Percentiles rank a stretch among this genome's conserved stretches.
Evolutionary conservation across 2,888 invertebrate species (phyloP).

Genomic region (Meteorus cinctellus): DNA sequence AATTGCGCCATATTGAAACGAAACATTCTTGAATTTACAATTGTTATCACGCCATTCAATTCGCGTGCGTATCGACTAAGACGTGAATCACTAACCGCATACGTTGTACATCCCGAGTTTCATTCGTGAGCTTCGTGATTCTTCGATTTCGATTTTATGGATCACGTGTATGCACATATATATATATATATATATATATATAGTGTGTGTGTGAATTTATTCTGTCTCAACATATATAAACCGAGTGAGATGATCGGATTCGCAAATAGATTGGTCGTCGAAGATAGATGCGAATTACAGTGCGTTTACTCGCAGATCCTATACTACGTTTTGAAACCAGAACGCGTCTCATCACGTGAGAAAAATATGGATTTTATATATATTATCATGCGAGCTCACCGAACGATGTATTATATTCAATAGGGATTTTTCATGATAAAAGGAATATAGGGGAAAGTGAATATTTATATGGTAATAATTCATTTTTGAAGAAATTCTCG

Average conservation of each 20-base stretch:
- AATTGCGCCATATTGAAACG: neutral
- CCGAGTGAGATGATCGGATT: conserved; percentile 48
- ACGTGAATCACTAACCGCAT: conserved; percentile 47
- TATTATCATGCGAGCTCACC: neutral
- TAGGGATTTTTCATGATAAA: neutral
- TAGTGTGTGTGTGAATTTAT: conserved; percentile 21
- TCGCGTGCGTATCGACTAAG: conserved; percentile 49
- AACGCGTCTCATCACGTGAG: conserved; percentile 27
- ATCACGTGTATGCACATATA: conserved; percentile 45
- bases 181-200: conserved; percentile 15
- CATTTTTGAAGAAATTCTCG: too few species aligned
- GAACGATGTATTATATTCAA: neutral
- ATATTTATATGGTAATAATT: too few species aligned
- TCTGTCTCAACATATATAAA: conserved; percentile 34
- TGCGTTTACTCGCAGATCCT: conserved; percentile 22
- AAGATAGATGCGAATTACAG: conserved; percentile 41
- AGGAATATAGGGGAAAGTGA: too few species aligned
- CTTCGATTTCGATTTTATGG: conserved; percentile 51
- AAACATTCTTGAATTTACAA: conserved; percentile 43
- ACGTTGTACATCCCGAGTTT: conserved; percentile 38
- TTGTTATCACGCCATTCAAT: conserved; percentile 59
- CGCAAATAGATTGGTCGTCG: conserved; percentile 49
- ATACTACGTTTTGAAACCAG: conserved; percentile 12
- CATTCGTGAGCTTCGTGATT: conserved; percentile 53
- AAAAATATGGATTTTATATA: conserved; percentile 25